Base-by-base conservation (phyloP, 1,140 invertebrate species). In the Phymastichus coffea region DNA sequence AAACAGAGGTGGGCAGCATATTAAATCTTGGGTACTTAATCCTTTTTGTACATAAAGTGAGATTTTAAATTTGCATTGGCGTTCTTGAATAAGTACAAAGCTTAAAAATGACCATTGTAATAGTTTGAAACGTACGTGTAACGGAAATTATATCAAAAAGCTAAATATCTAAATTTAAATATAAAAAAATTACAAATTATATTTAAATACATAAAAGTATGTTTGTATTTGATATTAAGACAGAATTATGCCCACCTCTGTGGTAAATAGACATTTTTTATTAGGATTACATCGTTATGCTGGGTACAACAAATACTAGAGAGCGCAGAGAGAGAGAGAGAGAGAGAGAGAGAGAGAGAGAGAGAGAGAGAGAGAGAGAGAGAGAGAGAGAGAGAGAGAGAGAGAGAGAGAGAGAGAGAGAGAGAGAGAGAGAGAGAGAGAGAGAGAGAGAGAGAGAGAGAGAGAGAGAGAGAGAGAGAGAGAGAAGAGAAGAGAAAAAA, bases 231-330 rank as follows among this genome's bases (percentile, higher is more conserved):
- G 38, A 9, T 51, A 49, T 49, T 56, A 15, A 35, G 49, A 30
- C 26, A 49, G 8, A 20, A 43, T 35, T 28, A 40, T 61, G 52
- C 46, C 43, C 51, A 49, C 52, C 59, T 55, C 67, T 68, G 63
- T 74, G 65, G 66, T 66, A 67, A 70, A 51, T 53, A 63, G 63
- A 46, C 69, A 67, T 68, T 58, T 66, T 65, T 65, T 70, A 66
- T 64, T 74, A 70, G 69, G 63, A 59, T 57, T 68, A 70, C 63
- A 63, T 62, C 60, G 61, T 62, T 71, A 66, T 67, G 61, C 47
- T 57, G 52, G 57, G 44, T 71, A 66, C 61, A 65, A 74, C 63
- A 61, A 70, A 66, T 75, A 67, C 68, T 71, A 69, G 67, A n/a
- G n/a, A n/a, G n/a, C n/a, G n/a, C n/a, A n/a, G n/a, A n/a, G n/a